Conservation (phyloP, 2,888 invertebrate species). For the Spodoptera picta region DNA sequence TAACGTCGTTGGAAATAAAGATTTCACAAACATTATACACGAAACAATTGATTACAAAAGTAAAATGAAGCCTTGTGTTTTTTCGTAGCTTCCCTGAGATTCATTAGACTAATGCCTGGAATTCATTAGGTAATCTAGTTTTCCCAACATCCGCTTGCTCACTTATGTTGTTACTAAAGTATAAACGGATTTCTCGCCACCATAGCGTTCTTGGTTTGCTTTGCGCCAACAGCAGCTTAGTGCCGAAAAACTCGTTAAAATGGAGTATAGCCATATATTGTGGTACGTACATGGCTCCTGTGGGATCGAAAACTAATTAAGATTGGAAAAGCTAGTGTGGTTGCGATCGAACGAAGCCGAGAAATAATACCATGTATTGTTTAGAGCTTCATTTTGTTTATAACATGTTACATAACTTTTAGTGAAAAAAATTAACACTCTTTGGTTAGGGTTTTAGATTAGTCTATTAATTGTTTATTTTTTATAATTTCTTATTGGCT, state of each 20-base stretch:
- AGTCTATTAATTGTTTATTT: too few species aligned
- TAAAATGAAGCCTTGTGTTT: neutral
- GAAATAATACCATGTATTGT: conserved; percentile 32
- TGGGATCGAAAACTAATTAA: conserved; percentile 33
- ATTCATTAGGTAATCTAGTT: conserved; percentile 1
- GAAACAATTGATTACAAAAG: too few species aligned
- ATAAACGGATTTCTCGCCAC: conserved; percentile 17
- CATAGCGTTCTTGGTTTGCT: conserved; percentile 10
- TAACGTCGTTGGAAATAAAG: too few species aligned
- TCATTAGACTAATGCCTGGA: neutral
- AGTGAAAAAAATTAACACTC: too few species aligned
- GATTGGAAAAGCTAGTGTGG: conserved; percentile 19
- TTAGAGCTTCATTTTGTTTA: conserved; percentile 52
- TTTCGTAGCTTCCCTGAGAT: neutral
- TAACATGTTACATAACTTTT: conserved; percentile 58
- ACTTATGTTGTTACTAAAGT: conserved; percentile 12
- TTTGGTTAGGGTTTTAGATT: too few species aligned
- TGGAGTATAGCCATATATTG: conserved; percentile 4
- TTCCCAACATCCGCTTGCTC: neutral
- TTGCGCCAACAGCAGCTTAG: conserved; percentile 5
- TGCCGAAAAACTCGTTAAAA: conserved; percentile 14
- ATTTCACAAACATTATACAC: too few species aligned
- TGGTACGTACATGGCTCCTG: neutral
- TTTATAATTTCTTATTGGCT: too few species aligned
- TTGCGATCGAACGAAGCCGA: conserved; percentile 13